Base-by-base conservation (phyloP, 2,888 invertebrate genomes). In the Barypeithes pellucidus region DNA sequence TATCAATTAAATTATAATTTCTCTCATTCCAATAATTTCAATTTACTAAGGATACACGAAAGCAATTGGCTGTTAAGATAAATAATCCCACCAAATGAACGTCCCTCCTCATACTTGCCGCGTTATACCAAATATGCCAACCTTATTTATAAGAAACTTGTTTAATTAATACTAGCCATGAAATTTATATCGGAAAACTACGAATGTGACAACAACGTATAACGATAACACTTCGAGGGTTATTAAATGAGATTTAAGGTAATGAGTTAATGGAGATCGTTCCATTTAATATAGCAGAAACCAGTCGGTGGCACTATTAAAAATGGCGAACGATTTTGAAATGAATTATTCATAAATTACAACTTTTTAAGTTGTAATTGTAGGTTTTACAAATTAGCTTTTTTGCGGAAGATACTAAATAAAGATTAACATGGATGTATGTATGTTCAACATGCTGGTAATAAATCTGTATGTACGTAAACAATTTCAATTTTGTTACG, bases 121-220 rank as follows among this genome's bases (percentile, higher is more conserved):
- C 52, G 65, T 41, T 66, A 66, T 66, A 54, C 41, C 65, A 66
- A 66, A 66, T 66, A 66, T 54, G 65, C 41, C 52, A 66, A 24
- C 54, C 24, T 54, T 66, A 66, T 66, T 66, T 41, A 69, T 62
- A 69, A 61, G 68, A 69, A 69, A 69, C 68, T 69, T 47, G 68
- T 69, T 39, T 61, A 52, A 33, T 45, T 69, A 69, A 61, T 39
- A 57, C 12, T 18, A 8, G 39, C 33, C 52, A 39, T 29, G 33
- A 69, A 67, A 75, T 75, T 72, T 72, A 75, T 71, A 61, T 36
- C 69, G 29, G 8, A 36, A 65, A 71, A 67, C 41, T 66, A 45
- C 65, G 47, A 70, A 75, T 70, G 71, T 66, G 75, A 76, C 76
- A 76, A 72, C 66, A 71, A 69, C 76, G 50, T 75, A 75, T 75